Evolutionary conservation across 1,140 invertebrate species (phyloP).

Genomic region (Oedothorax gibbosus): DNA sequence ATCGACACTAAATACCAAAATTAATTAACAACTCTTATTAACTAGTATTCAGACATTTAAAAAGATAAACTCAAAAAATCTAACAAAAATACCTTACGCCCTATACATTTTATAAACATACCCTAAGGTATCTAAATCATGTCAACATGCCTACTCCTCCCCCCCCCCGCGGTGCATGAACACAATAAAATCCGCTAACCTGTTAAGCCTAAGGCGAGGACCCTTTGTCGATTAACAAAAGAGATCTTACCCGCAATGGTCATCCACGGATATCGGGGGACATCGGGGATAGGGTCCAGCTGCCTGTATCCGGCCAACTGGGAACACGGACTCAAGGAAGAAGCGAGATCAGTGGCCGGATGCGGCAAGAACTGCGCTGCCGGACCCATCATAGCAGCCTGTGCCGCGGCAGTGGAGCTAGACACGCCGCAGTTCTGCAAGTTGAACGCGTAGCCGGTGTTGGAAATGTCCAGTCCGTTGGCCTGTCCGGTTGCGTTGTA

Average conservation of each 20-base stretch:
- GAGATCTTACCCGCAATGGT: conserved; percentile 89
- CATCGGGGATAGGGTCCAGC: conserved; percentile 77
- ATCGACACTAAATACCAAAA: no score
- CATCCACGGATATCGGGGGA: conserved; percentile 96
- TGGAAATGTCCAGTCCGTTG: conserved; percentile 71
- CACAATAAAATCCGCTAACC: conserved; percentile 5
- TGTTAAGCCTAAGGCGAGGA: conserved; percentile 40
- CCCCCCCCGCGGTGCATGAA: neutral
- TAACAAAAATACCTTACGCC: no score
- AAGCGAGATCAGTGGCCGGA: conserved; percentile 74
- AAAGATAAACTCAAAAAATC: no score
- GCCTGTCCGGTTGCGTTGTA: conserved; percentile 66
- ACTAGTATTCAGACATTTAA: no score
- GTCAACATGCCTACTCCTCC: no score
- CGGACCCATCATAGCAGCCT: conserved; percentile 36
- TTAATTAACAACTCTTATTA: no score
- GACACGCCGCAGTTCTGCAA: conserved; percentile 72
- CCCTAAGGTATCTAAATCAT: no score
- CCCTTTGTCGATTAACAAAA: conserved; percentile 12
- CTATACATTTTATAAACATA: no score
- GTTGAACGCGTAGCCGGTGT: conserved; percentile 73
- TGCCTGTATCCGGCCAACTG: conserved; percentile 65
- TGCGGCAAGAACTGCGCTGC: conserved; percentile 76
- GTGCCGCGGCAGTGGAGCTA: conserved; percentile 73
- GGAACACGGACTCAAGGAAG: conserved; percentile 70